Conservation (phyloP, 2,113 vertebrate genomes). For the Amazona vittata region DNA sequence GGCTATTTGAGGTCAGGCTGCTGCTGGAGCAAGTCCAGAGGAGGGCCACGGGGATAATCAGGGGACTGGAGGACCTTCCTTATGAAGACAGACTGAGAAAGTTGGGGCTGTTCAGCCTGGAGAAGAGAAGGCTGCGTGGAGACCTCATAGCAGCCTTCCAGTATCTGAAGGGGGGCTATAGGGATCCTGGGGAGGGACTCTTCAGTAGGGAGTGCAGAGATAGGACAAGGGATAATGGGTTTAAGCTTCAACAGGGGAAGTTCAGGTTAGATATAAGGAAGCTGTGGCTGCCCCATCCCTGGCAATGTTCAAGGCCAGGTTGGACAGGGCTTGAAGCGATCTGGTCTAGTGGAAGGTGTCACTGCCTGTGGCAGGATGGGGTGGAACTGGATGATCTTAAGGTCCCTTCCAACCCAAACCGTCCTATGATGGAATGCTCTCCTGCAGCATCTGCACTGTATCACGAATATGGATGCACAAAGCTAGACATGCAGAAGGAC, state of each 20-base stretch:
- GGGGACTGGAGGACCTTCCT: neutral
- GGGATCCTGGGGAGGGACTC: neutral
- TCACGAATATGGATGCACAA: neutral
- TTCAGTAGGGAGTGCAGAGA: neutral
- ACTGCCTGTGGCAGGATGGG: neutral
- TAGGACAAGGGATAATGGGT: neutral
- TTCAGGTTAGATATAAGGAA: neutral
- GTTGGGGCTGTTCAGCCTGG: neutral
- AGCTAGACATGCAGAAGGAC: rapidly evolving
- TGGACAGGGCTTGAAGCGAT: neutral
- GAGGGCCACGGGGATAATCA: neutral
- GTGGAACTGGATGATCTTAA: neutral
- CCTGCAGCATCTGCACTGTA: neutral
- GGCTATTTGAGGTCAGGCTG: neutral
- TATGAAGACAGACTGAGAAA: neutral
- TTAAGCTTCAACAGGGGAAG: neutral
- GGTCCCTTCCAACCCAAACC: neutral
- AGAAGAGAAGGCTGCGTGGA: neutral
- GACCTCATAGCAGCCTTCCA: neutral
- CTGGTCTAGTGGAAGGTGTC: neutral
- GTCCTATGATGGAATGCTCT: neutral
- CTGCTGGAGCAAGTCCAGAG: neutral
- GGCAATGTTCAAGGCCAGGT: neutral
- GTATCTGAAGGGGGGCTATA: neutral
- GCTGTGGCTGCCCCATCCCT: neutral